phyloP scores from a whole-genome alignment of 1,140 invertebrate species.

The Theocolax elegans region DNA sequence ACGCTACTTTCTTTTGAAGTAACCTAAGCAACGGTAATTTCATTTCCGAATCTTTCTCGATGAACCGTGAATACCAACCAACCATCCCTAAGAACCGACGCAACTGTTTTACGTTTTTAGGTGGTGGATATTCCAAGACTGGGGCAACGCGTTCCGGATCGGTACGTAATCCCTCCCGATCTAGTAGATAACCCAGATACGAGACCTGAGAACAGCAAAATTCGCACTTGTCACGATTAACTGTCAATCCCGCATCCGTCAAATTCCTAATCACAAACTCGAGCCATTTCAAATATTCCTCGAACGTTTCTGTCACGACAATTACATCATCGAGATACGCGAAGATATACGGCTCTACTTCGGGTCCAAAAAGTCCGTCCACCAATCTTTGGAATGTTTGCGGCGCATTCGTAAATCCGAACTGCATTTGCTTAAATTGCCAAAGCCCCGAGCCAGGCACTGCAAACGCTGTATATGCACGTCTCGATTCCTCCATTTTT shows the following conservation, averaged over 20 bases:
- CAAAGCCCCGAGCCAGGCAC: neutral
- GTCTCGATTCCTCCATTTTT: neutral
- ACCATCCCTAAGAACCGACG: neutral
- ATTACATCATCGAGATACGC: conserved; percentile 19
- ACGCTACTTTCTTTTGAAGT: neutral
- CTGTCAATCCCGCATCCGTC: neutral
- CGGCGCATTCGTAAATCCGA: neutral
- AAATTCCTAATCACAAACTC: neutral
- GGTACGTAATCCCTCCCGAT: neutral
- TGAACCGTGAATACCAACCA: neutral
- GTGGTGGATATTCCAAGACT: neutral
- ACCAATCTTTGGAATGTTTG: neutral
- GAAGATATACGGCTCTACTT: conserved; percentile 1
- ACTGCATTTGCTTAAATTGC: conserved; percentile 5
- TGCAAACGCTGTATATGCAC: conserved; percentile 1
- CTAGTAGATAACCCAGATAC: neutral
- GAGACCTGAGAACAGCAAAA: neutral
- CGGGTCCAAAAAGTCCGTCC: conserved; percentile 6
- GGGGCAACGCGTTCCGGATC: neutral
- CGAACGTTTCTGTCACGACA: neutral
- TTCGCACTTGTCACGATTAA: neutral
- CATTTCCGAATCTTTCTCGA: neutral
- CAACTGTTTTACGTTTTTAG: neutral
- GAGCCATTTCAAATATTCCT: neutral
- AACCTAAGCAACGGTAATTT: neutral